phyloP scores from a whole-genome alignment of 2,113 vertebrate genomes.

The Phrynocephalus versicolor region DNA sequence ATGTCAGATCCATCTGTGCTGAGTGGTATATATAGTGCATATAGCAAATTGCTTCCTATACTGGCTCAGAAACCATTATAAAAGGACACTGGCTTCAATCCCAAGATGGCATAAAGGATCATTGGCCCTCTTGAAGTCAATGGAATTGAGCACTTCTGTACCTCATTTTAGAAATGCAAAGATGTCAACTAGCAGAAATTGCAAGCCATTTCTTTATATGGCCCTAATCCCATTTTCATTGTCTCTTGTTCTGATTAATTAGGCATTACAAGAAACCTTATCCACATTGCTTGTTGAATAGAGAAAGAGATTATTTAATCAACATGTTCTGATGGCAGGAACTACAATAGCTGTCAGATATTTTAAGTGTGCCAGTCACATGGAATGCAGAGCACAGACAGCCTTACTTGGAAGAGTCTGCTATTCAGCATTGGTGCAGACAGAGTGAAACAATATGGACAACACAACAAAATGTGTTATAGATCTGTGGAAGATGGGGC shows the following conservation, averaged over 20 bases:
- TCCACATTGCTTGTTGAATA: conserved; percentile 1
- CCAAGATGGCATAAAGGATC: conserved; percentile 14
- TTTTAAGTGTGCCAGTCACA: background rate
- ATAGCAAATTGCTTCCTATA: conserved; percentile 37
- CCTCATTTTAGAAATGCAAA: conserved; percentile 10
- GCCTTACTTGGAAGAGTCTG: background rate
- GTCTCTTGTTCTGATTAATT: conserved; percentile 33
- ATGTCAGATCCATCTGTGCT: conserved; percentile 3
- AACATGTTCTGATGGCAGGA: background rate
- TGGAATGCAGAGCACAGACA: background rate
- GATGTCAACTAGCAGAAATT: conserved; percentile 11
- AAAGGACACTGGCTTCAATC: conserved; percentile 1
- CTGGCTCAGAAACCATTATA: conserved; percentile 21
- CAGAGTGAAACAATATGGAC: background rate
- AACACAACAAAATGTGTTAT: background rate
- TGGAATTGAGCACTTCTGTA: conserved; percentile 29
- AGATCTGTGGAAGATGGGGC: background rate
- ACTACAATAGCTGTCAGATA: conserved; percentile 15
- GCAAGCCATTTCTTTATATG: conserved; percentile 5
- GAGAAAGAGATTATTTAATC: background rate
- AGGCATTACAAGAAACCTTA: conserved; percentile 4
- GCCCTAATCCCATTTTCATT: conserved; percentile 7
- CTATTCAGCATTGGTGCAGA: background rate
- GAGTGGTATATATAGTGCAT: conserved; percentile 25
- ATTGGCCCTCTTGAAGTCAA: conserved; percentile 13